Evolutionary conservation across 2,888 invertebrate genomes (phyloP), one percentile per base, ranked within the genome.

Genomic region (Caenorhabditis sp.): DNA sequence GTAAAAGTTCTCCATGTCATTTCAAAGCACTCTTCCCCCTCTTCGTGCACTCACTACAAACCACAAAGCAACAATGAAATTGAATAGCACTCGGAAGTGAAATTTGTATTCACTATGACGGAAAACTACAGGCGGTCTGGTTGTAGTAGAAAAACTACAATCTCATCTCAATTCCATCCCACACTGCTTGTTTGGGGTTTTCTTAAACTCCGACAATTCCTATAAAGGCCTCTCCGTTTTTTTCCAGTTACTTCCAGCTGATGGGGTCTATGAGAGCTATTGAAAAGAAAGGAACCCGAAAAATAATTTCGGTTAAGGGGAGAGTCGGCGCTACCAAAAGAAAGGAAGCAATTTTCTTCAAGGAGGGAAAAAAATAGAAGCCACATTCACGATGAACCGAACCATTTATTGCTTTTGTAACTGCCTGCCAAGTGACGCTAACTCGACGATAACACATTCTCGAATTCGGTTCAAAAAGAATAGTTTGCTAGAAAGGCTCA

Each of bases 1-100:
- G 76, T 76, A 76, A 69, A 76, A 61, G 76, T 76, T 68, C 76
- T 61, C 75, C 66, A 68, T 75, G 75, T 61, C 76, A 76, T 68
- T 68, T 68, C 31, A 61, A 41, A 59, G 68, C 68, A 47, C 66
- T 49, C 51, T 76, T 68, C 56, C 59, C 38, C 51, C 68, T 68
- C 47, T 26, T 22, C 31, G 26, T 68, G 49, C 68, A 61, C 47
- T 49, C 49, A 58, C 76, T 68, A 76, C 76, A 68, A 66, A 61
- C 68, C 59, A 68, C 68, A 61, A 61, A 61, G 66, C 66, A 74
- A 66, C 75, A 75, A 35, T 68, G 75, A 76, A 79, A 79, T 64
- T 64, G 38, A 70, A 79, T 63, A 79, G 54, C 69, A 63, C 54
- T 44, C 79, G 70, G 70, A 79, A 64, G 59, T 70, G 24, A 54